Conservation (phyloP, 2,888 invertebrate genomes). For the Brachyptera putata region DNA sequence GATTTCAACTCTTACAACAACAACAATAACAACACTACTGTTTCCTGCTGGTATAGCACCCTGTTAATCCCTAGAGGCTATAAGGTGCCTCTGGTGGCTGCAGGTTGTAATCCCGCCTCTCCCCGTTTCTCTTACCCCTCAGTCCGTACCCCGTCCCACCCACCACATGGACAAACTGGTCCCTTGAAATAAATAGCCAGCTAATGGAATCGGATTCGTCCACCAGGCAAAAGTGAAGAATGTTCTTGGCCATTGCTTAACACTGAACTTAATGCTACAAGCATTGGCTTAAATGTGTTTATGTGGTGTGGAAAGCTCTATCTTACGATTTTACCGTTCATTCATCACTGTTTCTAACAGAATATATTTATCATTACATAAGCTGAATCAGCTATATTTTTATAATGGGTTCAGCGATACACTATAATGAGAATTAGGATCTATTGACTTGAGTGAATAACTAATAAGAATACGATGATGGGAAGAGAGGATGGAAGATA, state of each 20-base stretch:
- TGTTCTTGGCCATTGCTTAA: not conserved
- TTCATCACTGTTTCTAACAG: too few relatives aligned
- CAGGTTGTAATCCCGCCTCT: not conserved
- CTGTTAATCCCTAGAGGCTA: not conserved
- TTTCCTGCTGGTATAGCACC: not conserved
- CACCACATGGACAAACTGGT: too few relatives aligned
- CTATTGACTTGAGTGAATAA: too few relatives aligned
- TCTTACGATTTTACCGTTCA: too few relatives aligned
- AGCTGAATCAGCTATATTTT: too few relatives aligned
- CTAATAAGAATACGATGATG: too few relatives aligned
- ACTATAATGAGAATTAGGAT: too few relatives aligned
- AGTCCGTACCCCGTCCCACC: conserved; percentile 8
- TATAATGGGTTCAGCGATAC: too few relatives aligned
- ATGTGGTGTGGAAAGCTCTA: too few relatives aligned
- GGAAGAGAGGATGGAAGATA: too few relatives aligned
- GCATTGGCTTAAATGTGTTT: not conserved
- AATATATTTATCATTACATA: too few relatives aligned
- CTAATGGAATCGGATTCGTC: conserved; percentile 28
- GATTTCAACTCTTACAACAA: too few relatives aligned
- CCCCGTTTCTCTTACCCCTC: not conserved
- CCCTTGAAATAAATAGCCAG: conserved; percentile 25
- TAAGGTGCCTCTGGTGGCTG: not conserved
- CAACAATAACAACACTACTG: not conserved
- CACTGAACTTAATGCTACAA: not conserved
- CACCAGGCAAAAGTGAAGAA: not conserved